phyloP scores from a whole-genome alignment of 64 coral and sea anemone genomes.

The Montipora sp. region DNA sequence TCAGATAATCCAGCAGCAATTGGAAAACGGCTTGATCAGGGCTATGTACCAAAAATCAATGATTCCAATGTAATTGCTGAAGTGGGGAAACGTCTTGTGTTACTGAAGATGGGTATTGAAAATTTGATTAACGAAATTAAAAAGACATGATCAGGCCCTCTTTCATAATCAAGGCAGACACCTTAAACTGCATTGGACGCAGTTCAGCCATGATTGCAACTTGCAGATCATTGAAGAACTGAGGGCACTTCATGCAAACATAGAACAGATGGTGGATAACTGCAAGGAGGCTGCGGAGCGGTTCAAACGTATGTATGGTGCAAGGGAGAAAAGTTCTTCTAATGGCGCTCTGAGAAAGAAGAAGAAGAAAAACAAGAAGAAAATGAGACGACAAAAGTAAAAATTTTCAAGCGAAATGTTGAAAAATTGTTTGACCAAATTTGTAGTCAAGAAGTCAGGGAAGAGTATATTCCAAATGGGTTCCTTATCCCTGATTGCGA shows the following conservation, averaged over 20 bases:
- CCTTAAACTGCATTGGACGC: conserved; percentile 24
- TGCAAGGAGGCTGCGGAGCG: not conserved
- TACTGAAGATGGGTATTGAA: conserved; percentile 2
- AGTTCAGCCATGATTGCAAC: conserved; percentile 40
- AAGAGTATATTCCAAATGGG: conserved; percentile 29
- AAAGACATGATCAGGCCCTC: conserved; percentile 35
- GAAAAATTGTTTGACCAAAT: conserved; percentile 35
- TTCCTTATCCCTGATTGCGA: conserved; percentile 46
- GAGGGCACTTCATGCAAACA: conserved; percentile 16
- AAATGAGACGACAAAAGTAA: not conserved
- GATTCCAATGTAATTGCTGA: conserved; percentile 27
- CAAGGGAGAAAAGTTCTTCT: no score
- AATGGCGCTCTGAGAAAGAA: no score
- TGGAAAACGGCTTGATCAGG: conserved; percentile 54
- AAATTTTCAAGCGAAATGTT: conserved; percentile 31
- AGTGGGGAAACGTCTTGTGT: conserved; percentile 31
- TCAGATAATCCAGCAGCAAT: conserved; percentile 62
- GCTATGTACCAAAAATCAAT: conserved; percentile 58
- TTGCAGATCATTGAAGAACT: conserved; percentile 16
- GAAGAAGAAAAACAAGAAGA: not conserved
- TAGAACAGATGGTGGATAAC: conserved; percentile 1
- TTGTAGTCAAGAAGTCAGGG: conserved; percentile 24
- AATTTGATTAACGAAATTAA: conserved; percentile 28
- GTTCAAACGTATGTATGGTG: no score
- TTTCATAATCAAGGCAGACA: conserved; percentile 32